phyloP scores from a whole-genome alignment of 2,113 vertebrate genomes.

The human (Homo sapiens) region DNA sequence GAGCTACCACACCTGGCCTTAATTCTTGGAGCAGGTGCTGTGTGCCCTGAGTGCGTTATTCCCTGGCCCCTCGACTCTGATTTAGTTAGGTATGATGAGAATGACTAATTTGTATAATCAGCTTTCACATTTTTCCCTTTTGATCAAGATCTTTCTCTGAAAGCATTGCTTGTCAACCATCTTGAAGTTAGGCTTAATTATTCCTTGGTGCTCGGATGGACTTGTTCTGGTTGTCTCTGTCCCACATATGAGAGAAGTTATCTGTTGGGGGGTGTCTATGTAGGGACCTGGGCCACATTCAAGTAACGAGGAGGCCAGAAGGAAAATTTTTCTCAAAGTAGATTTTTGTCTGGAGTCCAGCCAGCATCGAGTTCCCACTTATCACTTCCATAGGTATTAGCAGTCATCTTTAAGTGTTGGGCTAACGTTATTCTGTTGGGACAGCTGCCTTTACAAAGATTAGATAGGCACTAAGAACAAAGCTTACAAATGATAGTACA shows the following conservation, averaged over 20 bases:
- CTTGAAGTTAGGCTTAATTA: background rate
- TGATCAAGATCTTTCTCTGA: background rate
- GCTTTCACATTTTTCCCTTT: background rate
- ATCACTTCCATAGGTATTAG: background rate
- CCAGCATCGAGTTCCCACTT: background rate
- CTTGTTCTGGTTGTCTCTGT: background rate
- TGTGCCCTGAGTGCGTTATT: background rate
- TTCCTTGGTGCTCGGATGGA: background rate
- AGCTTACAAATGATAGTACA: background rate
- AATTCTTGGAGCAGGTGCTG: background rate
- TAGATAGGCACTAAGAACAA: background rate
- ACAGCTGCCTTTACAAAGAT: background rate
- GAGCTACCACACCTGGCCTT: no score
- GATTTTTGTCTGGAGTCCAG: background rate
- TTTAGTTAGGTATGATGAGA: background rate
- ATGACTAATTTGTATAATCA: background rate
- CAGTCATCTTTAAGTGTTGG: background rate
- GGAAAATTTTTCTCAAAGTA: background rate
- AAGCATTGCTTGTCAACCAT: background rate
- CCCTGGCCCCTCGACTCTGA: background rate
- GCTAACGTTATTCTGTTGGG: background rate
- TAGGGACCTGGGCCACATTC: background rate
- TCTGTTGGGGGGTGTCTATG: background rate
- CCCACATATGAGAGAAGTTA: background rate
- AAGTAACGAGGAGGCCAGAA: background rate